These are phyloP conservation scores for Eptatretus burgeri DNA, from an alignment of 2,113 vertebrate species.

Conservation along the genomic window DNA sequence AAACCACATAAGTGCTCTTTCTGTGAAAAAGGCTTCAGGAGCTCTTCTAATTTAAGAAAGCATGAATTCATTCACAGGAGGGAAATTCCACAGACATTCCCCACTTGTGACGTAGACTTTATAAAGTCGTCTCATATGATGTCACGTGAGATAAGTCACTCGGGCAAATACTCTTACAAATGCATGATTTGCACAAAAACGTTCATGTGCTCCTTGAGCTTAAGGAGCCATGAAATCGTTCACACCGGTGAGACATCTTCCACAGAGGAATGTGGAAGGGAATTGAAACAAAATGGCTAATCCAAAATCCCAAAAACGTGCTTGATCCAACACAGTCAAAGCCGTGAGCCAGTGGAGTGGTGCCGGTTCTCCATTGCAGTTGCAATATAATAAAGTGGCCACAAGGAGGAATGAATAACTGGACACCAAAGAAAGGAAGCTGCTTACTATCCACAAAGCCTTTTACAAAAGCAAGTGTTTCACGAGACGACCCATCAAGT, in stretches of 20 bases:
- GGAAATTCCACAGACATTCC: not conserved
- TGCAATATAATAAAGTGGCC: too few species aligned
- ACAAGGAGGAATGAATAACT: too few species aligned
- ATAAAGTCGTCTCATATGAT: not conserved
- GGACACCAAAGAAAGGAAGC: too few species aligned
- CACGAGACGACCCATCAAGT: too few species aligned
- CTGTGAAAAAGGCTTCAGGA: not conserved
- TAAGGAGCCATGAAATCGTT: not conserved
- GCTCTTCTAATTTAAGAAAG: not conserved
- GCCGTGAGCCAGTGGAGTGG: too few species aligned
- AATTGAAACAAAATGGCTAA: too few species aligned
- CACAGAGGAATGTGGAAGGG: too few species aligned
- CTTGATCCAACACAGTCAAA: too few species aligned
- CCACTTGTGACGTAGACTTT: not conserved
- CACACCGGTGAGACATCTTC: not conserved
- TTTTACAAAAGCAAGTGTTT: too few species aligned
- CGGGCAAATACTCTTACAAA: not conserved
- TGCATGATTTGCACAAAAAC: not conserved
- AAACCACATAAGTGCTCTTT: not conserved
- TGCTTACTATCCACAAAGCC: too few species aligned
- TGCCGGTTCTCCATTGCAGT: too few species aligned
- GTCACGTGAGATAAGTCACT: not conserved
- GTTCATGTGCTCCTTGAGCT: not conserved
- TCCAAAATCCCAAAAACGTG: too few species aligned
- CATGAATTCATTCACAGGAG: conserved; percentile 1